These are phyloP conservation scores for Carterocephalus palaemon DNA, from an alignment of 2,888 invertebrate genomes.

Conservation along the genomic window DNA sequence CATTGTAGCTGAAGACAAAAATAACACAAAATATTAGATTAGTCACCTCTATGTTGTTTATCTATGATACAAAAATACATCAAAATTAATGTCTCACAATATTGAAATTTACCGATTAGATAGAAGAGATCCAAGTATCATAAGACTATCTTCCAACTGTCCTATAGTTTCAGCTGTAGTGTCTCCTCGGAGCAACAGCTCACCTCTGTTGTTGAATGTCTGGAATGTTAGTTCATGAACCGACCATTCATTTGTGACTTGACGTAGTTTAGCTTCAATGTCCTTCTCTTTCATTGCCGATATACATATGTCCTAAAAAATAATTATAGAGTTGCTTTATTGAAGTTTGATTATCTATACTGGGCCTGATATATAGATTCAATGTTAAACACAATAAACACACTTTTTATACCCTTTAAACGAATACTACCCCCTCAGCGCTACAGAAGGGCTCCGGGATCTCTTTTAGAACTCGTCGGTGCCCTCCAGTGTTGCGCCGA, in stretches of 20 bases:
- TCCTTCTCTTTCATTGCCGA: slow-evolving; percentile 99
- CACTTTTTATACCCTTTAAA: too few relatives aligned
- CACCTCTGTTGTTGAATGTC: slow-evolving; percentile 96
- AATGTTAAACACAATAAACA: too few relatives aligned
- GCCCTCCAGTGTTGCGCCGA: too few relatives aligned
- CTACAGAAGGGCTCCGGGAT: too few relatives aligned
- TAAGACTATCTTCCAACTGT: slow-evolving; percentile 96
- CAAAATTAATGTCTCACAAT: neutral
- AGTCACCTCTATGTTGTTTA: neutral
- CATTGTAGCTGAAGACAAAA: slow-evolving; percentile 86
- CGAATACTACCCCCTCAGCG: too few relatives aligned
- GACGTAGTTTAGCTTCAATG: slow-evolving; percentile 96
- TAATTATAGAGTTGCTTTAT: neutral
- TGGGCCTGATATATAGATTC: too few relatives aligned
- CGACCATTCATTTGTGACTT: slow-evolving; percentile 97
- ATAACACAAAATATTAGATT: neutral
- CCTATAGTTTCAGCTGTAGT: slow-evolving; percentile 97
- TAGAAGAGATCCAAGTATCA: slow-evolving; percentile 95
- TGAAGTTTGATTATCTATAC: too few relatives aligned
- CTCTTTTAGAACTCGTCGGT: too few relatives aligned
- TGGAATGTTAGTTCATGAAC: slow-evolving; percentile 95
- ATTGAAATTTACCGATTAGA: slow-evolving; percentile 85
- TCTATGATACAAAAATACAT: neutral
- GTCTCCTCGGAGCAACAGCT: slow-evolving; percentile 93
- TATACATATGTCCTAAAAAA: slow-evolving; percentile 92